Evolutionary conservation across 2,888 invertebrate species (phyloP).

Genomic region (Leptopilina drosophilae): DNA sequence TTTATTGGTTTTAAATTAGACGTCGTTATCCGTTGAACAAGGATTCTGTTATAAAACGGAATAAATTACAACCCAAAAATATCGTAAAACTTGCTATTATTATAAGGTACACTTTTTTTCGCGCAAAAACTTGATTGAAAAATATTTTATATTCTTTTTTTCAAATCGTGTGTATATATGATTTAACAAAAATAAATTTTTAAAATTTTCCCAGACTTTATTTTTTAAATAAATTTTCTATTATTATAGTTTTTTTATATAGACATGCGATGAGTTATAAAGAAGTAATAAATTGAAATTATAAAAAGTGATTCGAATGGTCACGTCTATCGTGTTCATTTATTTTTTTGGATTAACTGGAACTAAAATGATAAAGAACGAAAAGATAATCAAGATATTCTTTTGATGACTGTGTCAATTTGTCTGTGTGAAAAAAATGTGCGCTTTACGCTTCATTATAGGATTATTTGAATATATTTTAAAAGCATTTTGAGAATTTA

Average conservation of each 20-base stretch:
- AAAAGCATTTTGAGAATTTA: too few species aligned
- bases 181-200: too few species aligned
- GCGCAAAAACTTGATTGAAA: not conserved
- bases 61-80: slow-evolving; percentile 41
- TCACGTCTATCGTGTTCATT: slow-evolving; percentile 3
- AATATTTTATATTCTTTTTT: not conserved
- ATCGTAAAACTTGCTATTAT: slow-evolving; percentile 25
- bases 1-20: slow-evolving; percentile 41
- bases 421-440: not conserved
- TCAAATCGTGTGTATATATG: not conserved
- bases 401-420: slow-evolving; percentile 1
- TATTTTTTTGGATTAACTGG: slow-evolving; percentile 7
- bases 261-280: not conserved
- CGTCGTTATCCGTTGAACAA: slow-evolving; percentile 33
- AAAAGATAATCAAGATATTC: slow-evolving; percentile 6
- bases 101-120: slow-evolving; percentile 19
- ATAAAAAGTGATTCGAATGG: not conserved
- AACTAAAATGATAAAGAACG: slow-evolving; percentile 35
- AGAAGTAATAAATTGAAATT: not conserved
- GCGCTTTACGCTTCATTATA: slow-evolving; percentile 14
- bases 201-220: too few species aligned
- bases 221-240: too few species aligned
- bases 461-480: slow-evolving; percentile 23
- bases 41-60: slow-evolving; percentile 39
- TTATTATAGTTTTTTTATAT: not conserved